Base-by-base conservation (phyloP, 2,797 vertebrate species). In the Pyrocephalus nanus region DNA sequence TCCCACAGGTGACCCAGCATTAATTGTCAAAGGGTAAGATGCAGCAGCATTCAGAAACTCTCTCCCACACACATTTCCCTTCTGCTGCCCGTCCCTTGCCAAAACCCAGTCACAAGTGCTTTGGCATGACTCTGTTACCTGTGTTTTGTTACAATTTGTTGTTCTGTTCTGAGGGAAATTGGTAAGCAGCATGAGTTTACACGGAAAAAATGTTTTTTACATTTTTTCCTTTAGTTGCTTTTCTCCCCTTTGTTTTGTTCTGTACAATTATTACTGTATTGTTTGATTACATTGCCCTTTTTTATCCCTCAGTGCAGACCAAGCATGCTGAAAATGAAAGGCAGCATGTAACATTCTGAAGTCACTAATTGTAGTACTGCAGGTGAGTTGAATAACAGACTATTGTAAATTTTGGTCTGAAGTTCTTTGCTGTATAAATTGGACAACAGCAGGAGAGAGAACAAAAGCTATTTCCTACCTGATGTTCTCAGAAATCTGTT, bases 361-460 rank as follows among this genome's bases (percentile, higher is more conserved):
- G 96, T 86, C 60, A 32, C 88, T 97, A 96, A 97, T 95, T 96
- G 95, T 96, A 82, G 84, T 96, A 83, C 96, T 91, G 96, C 90
- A 97, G 95, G 96, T 97, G 90, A 96, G 92, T 15, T 93, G 93
- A 97, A 95, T 94, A 96, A 95, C 92, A 88, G 95, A 72, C 85
- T 89, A 77, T 85, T 96, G 95, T 96, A 96, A 95, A 95, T 96
- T 97, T 95, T 69, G 88, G 88, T 86, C 78, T 95, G 80, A 95
- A 97, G 94, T 93, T 95, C 45, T 93, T 95, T 95, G 51, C 76
- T 95, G 93, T 95, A 96, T 96, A 96, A 97, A 97, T 94, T 90
- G 86, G 93, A 90, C 95, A 95, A 78, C 96, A 97, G 97, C 97
- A 96, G 96, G 97, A 86, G 83, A 86, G 90, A 64, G 70, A 96